Evolutionary conservation across 2,797 vertebrate species (phyloP).

Genomic region (Dipus sagitta): DNA sequence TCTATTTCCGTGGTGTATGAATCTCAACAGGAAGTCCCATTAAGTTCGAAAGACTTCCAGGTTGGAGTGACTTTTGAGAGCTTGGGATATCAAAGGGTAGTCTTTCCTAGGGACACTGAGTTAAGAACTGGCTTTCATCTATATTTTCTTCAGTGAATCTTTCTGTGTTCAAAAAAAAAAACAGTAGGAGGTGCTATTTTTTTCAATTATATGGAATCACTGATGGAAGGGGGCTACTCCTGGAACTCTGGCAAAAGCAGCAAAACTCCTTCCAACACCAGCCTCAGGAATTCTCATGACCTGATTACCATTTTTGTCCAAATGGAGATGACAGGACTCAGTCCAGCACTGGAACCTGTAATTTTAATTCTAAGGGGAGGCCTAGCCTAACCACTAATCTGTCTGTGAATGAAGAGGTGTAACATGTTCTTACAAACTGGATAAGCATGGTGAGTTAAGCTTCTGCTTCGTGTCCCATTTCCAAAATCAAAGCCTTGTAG

Average conservation of each 20-base stretch:
- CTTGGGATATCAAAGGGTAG: background rate
- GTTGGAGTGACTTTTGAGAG: background rate
- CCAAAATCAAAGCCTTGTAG: background rate
- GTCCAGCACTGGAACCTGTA: background rate
- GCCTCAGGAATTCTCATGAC: background rate
- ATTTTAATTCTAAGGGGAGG: conserved; percentile 33
- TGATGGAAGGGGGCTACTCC: background rate
- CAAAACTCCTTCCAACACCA: conserved; percentile 70
- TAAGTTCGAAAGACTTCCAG: conserved; percentile 1
- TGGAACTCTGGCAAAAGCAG: conserved; percentile 24
- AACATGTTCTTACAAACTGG: background rate
- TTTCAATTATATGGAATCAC: background rate
- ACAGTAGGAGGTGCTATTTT: background rate
- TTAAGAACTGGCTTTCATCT: background rate
- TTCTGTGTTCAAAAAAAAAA: background rate
- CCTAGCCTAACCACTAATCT: background rate
- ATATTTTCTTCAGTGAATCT: conserved; percentile 15
- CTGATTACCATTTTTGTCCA: conserved; percentile 17
- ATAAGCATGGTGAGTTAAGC: background rate
- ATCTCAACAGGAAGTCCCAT: background rate
- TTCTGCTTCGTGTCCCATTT: background rate
- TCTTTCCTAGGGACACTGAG: background rate
- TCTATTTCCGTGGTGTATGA: background rate
- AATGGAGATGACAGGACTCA: background rate
- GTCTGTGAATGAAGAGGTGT: conserved; percentile 16